Conservation (phyloP, 2,888 invertebrate genomes). For the Dynastes maya region DNA sequence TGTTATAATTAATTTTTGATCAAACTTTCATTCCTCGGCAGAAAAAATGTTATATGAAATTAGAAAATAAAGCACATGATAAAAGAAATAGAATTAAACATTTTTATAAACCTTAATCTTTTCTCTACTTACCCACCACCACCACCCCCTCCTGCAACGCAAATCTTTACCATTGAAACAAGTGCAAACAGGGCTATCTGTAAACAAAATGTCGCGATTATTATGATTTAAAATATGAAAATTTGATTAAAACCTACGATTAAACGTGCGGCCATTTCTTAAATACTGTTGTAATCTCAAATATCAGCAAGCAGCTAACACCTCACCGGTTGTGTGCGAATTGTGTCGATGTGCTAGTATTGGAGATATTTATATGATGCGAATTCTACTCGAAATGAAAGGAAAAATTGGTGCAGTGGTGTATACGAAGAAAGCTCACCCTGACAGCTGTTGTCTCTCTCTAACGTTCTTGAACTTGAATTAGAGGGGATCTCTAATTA, state of each 20-base stretch:
- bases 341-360: slow-evolving; percentile 53
- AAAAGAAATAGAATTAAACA: background rate
- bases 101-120: background rate
- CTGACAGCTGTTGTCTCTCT: slow-evolving; percentile 25
- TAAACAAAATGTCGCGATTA: slow-evolving; percentile 66
- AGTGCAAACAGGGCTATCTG: slow-evolving; percentile 66
- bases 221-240: slow-evolving; percentile 60
- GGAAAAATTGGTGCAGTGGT: slow-evolving; percentile 57
- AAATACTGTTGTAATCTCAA: slow-evolving; percentile 49
- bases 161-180: slow-evolving; percentile 68
- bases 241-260: slow-evolving; percentile 70
- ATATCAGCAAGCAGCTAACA: slow-evolving; percentile 47
- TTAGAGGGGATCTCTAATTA: slow-evolving; percentile 46
- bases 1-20: too few relatives aligned
- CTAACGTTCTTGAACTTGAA: slow-evolving; percentile 49
- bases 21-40: too few relatives aligned
- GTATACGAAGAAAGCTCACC: slow-evolving; percentile 50
- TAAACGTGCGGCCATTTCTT: slow-evolving; percentile 71
- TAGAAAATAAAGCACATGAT: background rate
- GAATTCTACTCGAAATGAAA: slow-evolving; percentile 59
- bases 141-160: slow-evolving; percentile 68
- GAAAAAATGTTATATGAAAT: too few relatives aligned
- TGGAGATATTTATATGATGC: slow-evolving; percentile 57
- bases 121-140: slow-evolving; percentile 70
- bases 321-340: slow-evolving; percentile 53